Base-by-base conservation (phyloP, 2,113 vertebrate genomes). In the Cyprinodon variegatus region DNA sequence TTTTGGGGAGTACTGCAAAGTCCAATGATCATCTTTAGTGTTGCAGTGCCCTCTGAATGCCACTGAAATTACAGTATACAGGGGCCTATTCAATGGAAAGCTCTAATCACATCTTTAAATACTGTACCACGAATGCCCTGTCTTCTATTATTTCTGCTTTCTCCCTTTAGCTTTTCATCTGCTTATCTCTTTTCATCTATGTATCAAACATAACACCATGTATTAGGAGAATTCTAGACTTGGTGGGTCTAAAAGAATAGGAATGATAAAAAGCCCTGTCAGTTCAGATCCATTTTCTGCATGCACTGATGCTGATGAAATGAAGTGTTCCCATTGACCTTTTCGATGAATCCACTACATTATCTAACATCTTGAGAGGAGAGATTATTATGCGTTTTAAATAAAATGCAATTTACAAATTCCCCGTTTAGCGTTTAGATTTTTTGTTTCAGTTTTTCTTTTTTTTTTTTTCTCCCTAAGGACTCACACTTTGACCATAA, bases 401-500 rank as follows among this genome's bases (percentile, higher is more conserved):
- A 17, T 67, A n/a, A 14, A 53, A 59, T 50, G 38, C 13, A 76
- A 61, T 46, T 29, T 22, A 22, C 5, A 46, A 75, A 72, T 81
- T 6, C 13, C 29, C 72, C n/a, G 3, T 11, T 41, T 50, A 2
- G 12, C n/a, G 3, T 11, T 41, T 50, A 2, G 12, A 29, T 57
- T 43, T 66, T 65, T 41, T 68, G 37, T 60, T 66, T 41, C 36
- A 13, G 37, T 61, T 78, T 76, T 77, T 37, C 59, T 64, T 77
- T 37, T 61, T 64, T 60, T n/a, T 68, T 69, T 29, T 43, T 29
- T n/a, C 73, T 65, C 67, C 37, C 48, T 76, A 67, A 69, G n/a
- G 57, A 74, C 61, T 15, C 11, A 8, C 45, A 36, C 88, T 81
- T 79, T 79, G 72, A 79, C 68, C 45, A 38, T 82, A 81, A 75